phyloP scores from a whole-genome alignment of 2,113 vertebrate species.

The Trichechus manatus region DNA sequence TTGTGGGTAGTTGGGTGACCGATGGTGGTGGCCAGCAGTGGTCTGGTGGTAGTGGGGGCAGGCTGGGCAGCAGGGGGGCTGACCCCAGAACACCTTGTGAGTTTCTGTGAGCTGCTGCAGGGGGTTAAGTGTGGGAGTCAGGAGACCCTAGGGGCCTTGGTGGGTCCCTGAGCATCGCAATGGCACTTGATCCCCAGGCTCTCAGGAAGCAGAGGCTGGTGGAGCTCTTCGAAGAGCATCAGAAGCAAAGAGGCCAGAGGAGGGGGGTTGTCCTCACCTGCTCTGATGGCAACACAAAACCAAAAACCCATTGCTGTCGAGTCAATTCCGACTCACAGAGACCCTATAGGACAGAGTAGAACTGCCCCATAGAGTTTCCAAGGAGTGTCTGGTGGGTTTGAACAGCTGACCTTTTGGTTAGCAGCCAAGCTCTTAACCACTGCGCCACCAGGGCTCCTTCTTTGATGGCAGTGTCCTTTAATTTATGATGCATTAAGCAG shows the following conservation, averaged over 20 bases:
- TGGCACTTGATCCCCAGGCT: neutral
- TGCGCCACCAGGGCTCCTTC: no score
- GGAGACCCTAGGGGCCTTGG: neutral
- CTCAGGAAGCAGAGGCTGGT: neutral
- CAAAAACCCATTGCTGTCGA: no score
- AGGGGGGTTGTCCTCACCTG: neutral
- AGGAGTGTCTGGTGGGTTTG: no score
- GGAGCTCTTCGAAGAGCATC: neutral
- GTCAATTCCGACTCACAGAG: no score
- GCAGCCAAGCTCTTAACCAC: no score
- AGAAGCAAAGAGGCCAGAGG: neutral
- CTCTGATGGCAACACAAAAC: neutral
- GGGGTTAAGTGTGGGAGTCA: neutral
- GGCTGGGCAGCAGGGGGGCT: neutral
- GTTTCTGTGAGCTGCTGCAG: neutral
- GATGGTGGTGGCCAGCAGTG: neutral
- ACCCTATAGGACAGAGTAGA: no score
- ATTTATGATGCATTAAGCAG: neutral
- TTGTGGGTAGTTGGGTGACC: neutral
- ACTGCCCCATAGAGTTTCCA: no score
- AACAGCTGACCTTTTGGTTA: no score
- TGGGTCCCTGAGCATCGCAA: neutral
- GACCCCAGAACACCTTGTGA: neutral
- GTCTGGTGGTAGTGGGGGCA: neutral
- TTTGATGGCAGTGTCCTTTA: neutral